Evolutionary conservation across 92 coral and sea anemone genomes (phyloP).

Genomic region (Plumapathes pennacea): DNA sequence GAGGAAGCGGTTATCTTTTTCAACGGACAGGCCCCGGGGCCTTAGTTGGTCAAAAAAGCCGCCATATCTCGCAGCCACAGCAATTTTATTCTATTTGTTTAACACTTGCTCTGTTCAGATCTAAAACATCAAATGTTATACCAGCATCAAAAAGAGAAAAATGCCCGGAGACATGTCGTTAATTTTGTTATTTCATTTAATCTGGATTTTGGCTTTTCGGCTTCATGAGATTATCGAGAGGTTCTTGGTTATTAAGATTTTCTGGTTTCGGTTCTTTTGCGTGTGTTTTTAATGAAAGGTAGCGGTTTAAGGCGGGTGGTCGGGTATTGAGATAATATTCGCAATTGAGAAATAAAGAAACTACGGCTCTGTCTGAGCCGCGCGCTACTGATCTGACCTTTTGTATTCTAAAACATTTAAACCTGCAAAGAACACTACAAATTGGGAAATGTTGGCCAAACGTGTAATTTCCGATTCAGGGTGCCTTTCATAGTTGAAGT

Average conservation of each 20-base stretch:
- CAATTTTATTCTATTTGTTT: conserved; percentile 12
- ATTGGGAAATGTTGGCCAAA: background rate
- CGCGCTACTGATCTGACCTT: background rate
- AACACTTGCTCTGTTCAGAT: no score
- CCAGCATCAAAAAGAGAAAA: no score
- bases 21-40: conserved; percentile 15
- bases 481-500: conserved; percentile 2
- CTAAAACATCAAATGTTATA: no score
- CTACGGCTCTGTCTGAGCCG: background rate
- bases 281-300: no score
- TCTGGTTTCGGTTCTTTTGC: no score
- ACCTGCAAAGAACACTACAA: background rate
- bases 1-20: background rate
- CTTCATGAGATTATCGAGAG: no score
- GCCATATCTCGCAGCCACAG: conserved; percentile 8
- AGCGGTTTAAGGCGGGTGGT: no score
- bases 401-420: background rate
- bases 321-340: conserved; percentile 33
- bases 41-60: conserved; percentile 21
- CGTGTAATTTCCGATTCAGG: conserved; percentile 7
- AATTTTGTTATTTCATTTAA: no score
- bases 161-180: no score
- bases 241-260: no score
- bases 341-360: conserved; percentile 5
- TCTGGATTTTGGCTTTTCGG: no score